Conservation (phyloP, 1,140 invertebrate genomes). For the Mizuhopecten yessoensis region DNA sequence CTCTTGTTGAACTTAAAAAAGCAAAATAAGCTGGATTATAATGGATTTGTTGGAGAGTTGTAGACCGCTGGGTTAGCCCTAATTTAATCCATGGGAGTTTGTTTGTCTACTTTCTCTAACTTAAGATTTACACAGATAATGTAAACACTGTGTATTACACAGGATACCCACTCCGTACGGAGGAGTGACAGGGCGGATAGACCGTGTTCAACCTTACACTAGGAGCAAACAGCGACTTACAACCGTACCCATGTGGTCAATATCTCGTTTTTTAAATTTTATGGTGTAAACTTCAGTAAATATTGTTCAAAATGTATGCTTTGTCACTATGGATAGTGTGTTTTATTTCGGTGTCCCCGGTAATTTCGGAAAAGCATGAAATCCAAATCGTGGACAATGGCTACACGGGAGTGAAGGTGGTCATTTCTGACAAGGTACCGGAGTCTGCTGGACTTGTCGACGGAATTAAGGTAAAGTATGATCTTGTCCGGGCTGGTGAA, state of each 20-base stretch:
- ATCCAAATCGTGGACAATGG: constrained; percentile 21
- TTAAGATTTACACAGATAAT: constrained; percentile 37
- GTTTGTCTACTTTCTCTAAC: background rate
- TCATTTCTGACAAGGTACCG: background rate
- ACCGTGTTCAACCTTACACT: too few species aligned
- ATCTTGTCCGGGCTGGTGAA: background rate
- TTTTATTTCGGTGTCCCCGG: background rate
- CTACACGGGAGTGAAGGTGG: background rate
- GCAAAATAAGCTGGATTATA: background rate
- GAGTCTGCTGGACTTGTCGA: background rate
- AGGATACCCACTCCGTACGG: background rate
- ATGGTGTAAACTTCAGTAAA: background rate
- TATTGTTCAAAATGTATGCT: background rate
- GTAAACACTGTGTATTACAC: background rate
- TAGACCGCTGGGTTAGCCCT: background rate
- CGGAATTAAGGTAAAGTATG: background rate
- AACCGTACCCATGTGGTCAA: background rate
- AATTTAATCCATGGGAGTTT: background rate
- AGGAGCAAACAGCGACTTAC: background rate
- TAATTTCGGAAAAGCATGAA: background rate
- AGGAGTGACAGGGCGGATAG: background rate
- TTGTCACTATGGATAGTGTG: background rate
- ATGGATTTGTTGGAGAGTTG: background rate
- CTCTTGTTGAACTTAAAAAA: background rate
- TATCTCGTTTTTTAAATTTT: background rate